Base-by-base conservation (phyloP, 2,888 invertebrate species). In the Drosophila putrida region DNA sequence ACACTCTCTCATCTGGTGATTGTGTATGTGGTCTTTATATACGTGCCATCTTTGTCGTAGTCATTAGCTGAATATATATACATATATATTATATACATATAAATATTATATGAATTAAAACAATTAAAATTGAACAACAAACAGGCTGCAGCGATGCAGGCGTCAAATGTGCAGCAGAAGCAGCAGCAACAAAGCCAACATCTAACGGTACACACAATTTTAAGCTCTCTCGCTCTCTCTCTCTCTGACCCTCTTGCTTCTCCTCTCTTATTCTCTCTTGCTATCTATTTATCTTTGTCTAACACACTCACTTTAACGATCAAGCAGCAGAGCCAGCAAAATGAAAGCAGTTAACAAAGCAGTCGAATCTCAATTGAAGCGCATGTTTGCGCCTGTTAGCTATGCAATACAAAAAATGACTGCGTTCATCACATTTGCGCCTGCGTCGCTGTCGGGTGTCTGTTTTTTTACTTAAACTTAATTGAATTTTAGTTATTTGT, bases 21-120 rank as follows among this genome's bases (percentile, higher is more conserved):
- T 82, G 83, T 89, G 81, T 86, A 88, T 89, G 90, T 90, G 89
- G 90, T 90, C 88, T 90, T 90, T 89, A 90, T 89, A 90, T 89
- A 87, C 88, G 90, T 90, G 91, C 91, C 90, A 90, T 90, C 90
- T 90, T 82, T 88, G 82, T 90, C 82, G 75, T 90, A 88, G 80
- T 88, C 83, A 84, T 86, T 88, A 86, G 86, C 86, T 82, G 86
- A 88, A 88, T 74, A 78, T 9, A 60, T 50, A 54, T 53, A 54
- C 49, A 49, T 38, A 39, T 50, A 6, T n/a, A 44, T 38, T 41
- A 47, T 25, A 49, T 49, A 49, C 33, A 49, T 35, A 49, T 8
- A 49, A 6, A 46, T 33, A 49, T 35, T 6, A 49, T 53, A 36
- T 61, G 28, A 47, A 50, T 54, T 66, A 59, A 68, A 55, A 64